A percentile compares a stretch with the other conserved stretches of the same genome.
phyloP scores from a whole-genome alignment of 2,797 vertebrate species.

The Pterois miles region DNA sequence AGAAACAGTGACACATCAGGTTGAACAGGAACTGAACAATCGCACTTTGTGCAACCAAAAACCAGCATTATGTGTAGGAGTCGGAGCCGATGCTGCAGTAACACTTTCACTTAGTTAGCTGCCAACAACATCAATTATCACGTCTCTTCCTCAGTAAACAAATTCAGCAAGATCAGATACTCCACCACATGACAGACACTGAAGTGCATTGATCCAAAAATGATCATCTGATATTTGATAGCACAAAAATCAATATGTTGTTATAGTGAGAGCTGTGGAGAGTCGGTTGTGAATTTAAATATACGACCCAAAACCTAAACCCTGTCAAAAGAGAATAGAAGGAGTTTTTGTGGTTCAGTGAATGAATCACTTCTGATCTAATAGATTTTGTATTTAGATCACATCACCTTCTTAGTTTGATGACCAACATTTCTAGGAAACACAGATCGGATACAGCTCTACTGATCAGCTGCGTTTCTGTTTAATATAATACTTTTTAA shows the following conservation, averaged over 20 bases:
- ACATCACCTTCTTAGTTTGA: background rate
- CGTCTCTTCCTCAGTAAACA: background rate
- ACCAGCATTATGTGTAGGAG: background rate
- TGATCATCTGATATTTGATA: background rate
- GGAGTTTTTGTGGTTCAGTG: no score
- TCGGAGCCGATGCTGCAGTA: background rate
- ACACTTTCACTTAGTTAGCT: slow-evolving; percentile 18
- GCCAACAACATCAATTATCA: background rate
- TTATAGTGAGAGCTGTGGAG: background rate
- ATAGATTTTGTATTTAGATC: background rate
- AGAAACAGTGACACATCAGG: slow-evolving; percentile 39
- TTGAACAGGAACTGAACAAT: slow-evolving; percentile 58
- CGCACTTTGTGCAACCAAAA: slow-evolving; percentile 20
- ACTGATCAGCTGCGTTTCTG: background rate
- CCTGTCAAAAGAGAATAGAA: no score
- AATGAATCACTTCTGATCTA: background rate
- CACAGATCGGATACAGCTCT: background rate
- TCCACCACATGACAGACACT: background rate
- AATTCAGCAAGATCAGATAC: background rate
- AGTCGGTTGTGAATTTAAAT: background rate
- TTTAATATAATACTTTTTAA: background rate
- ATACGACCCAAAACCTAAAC: background rate
- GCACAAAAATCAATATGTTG: background rate
- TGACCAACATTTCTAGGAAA: background rate
- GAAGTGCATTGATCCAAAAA: background rate